Percentiles rank a stretch among this genome's conserved stretches.
These are phyloP conservation scores for Porites cylindrica DNA, from an alignment of 92 coral and sea anemone species.

Conservation along the genomic window DNA sequence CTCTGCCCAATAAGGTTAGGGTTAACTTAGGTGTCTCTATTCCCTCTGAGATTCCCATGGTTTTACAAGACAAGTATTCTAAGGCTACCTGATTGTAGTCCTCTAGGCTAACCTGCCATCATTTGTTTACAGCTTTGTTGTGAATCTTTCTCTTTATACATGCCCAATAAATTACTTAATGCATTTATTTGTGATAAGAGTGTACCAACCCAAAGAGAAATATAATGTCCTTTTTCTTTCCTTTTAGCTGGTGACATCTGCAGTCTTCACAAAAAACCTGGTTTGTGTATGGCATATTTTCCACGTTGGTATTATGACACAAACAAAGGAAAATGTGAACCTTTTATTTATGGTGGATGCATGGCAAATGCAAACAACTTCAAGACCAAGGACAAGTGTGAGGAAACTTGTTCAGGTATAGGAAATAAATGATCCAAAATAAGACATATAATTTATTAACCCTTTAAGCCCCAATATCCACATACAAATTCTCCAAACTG, in stretches of 20 bases:
- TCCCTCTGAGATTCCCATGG: too few species aligned
- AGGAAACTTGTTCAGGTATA: constrained; percentile 72
- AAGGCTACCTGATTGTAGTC: too few species aligned
- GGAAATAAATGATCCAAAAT: background rate
- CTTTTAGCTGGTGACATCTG: constrained; percentile 73
- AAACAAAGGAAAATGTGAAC: constrained; percentile 59
- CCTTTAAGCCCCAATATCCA: too few species aligned
- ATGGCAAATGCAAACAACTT: constrained; percentile 78
- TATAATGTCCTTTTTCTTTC: background rate
- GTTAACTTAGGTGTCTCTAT: too few species aligned
- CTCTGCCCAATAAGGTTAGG: too few species aligned
- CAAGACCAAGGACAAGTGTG: constrained; percentile 55
- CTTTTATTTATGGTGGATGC: constrained; percentile 82
- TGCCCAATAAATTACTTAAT: too few species aligned
- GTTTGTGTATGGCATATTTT: constrained; percentile 67
- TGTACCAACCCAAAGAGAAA: background rate
- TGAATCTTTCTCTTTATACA: too few species aligned
- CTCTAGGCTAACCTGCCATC: too few species aligned
- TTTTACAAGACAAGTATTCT: too few species aligned
- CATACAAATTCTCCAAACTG: too few species aligned
- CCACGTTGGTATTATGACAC: constrained; percentile 66
- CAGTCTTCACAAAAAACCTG: constrained; percentile 69
- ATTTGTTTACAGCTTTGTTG: too few species aligned
- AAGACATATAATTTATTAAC: too few species aligned
- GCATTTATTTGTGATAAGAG: background rate